These are phyloP conservation scores for Danaus chrysippus DNA, from an alignment of 2,888 invertebrate genomes.

Conservation along the genomic window DNA sequence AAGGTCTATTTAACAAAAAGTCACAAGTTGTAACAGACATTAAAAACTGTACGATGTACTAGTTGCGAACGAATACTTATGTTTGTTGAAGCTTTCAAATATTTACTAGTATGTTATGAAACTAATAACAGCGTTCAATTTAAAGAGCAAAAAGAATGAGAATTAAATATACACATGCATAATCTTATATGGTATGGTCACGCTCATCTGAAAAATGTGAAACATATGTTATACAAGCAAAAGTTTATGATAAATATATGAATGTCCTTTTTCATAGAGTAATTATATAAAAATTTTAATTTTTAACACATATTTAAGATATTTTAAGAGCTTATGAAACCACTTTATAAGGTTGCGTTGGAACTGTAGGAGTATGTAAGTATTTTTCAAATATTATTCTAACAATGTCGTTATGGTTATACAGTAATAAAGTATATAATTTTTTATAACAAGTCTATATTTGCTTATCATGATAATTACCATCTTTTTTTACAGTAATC, in stretches of 20 bases:
- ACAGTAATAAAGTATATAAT: constrained; percentile 11
- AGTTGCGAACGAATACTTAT: neutral
- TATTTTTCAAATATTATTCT: neutral
- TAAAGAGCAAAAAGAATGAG: neutral
- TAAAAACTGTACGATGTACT: constrained; percentile 15
- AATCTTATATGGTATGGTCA: neutral
- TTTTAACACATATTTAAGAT: too few species aligned
- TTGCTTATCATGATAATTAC: constrained; percentile 35
- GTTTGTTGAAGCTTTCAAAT: neutral
- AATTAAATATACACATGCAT: neutral
- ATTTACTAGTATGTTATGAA: neutral
- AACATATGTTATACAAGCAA: too few species aligned
- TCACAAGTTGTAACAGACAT: constrained; percentile 16
- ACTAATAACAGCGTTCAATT: neutral
- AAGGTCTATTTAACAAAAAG: constrained; percentile 22
- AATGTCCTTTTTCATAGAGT: too few species aligned
- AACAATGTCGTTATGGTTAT: constrained; percentile 11
- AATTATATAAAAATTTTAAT: too few species aligned
- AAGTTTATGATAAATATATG: too few species aligned
- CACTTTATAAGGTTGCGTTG: neutral
- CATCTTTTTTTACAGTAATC: constrained; percentile 26
- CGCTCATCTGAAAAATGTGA: too few species aligned
- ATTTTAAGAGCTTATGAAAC: too few species aligned
- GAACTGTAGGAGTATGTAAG: neutral
- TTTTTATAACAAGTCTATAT: constrained; percentile 25